Conservation (phyloP, 2,888 invertebrate species). For the Metallyticus violacea region DNA sequence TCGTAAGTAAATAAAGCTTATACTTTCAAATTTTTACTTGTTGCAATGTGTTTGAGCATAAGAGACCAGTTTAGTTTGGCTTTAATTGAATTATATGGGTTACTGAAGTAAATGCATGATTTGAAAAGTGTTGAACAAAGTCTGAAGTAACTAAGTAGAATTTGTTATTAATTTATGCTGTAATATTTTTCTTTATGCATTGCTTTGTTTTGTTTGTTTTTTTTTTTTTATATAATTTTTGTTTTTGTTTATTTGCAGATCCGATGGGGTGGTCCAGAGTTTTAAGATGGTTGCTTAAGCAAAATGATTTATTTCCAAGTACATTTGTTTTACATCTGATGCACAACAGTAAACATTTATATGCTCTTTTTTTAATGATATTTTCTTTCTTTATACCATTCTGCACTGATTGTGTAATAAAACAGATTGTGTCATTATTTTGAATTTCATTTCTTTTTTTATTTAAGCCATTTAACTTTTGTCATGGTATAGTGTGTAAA, state of each 20-base stretch:
- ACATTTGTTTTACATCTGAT: neutral
- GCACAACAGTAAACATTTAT: neutral
- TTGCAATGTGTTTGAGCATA: too few species aligned
- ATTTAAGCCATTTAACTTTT: too few species aligned
- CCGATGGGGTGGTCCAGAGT: slow-evolving; percentile 35
- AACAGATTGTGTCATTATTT: neutral
- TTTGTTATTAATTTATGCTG: too few species aligned
- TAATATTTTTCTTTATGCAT: neutral
- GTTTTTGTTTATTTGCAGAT: slow-evolving; percentile 36
- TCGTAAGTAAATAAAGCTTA: too few species aligned
- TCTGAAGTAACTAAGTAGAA: neutral
- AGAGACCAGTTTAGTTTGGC: too few species aligned
- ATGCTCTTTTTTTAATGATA: neutral
- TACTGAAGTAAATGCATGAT: neutral
- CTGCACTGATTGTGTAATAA: neutral
- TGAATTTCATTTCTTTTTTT: neutral
- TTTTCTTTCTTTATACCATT: neutral
- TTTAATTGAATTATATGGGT: too few species aligned
- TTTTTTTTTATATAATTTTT: neutral
- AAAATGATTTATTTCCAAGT: neutral
- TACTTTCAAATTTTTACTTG: too few species aligned
- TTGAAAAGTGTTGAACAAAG: neutral
- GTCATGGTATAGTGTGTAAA: too few species aligned
- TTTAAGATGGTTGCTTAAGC: slow-evolving; percentile 8
- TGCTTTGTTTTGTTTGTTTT: neutral